These are phyloP conservation scores for Ficedula albicollis DNA, from an alignment of 2,797 vertebrate genomes.

Conservation along the genomic window DNA sequence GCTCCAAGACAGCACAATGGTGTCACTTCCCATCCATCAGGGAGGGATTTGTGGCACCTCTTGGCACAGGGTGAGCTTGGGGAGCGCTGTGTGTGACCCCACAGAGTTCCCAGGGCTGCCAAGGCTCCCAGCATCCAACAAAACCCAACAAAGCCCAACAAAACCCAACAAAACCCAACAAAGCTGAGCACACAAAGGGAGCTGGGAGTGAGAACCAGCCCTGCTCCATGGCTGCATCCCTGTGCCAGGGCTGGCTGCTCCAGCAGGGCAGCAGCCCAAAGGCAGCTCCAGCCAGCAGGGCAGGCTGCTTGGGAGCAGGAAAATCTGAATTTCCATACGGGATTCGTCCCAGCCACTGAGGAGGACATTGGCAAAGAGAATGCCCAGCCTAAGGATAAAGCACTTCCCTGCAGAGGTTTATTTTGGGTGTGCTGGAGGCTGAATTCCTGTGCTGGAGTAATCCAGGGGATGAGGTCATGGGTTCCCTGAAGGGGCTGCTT, in stretches of 20 bases:
- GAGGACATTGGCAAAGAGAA: not conserved
- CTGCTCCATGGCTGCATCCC: not conserved
- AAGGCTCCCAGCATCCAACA: not conserved
- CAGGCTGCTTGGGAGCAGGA: not conserved
- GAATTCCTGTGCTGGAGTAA: slow-evolving; percentile 45
- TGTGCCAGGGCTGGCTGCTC: not conserved
- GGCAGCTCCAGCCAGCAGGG: not conserved
- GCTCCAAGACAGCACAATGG: accelerated
- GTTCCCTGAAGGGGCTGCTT: slow-evolving; percentile 54
- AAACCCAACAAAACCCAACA: not conserved
- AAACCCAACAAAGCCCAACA: not conserved
- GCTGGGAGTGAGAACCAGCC: not conserved
- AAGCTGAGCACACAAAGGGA: slow-evolving; percentile 5
- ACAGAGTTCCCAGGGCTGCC: not conserved
- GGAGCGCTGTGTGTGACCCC: not conserved
- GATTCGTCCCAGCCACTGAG: not conserved
- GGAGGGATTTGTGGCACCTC: not conserved
- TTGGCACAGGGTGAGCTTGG: not conserved
- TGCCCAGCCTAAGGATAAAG: not conserved
- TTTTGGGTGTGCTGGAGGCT: slow-evolving; percentile 33
- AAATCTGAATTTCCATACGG: not conserved
- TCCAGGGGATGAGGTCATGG: slow-evolving; percentile 61
- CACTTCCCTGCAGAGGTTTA: not conserved
- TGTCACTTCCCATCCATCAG: not conserved
- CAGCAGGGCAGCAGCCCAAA: slow-evolving; percentile 10